Percentiles rank a stretch among this genome's conserved stretches.
phyloP scores from a whole-genome alignment of 2,113 vertebrate genomes.

The Reinhardtius hippoglossoides region DNA sequence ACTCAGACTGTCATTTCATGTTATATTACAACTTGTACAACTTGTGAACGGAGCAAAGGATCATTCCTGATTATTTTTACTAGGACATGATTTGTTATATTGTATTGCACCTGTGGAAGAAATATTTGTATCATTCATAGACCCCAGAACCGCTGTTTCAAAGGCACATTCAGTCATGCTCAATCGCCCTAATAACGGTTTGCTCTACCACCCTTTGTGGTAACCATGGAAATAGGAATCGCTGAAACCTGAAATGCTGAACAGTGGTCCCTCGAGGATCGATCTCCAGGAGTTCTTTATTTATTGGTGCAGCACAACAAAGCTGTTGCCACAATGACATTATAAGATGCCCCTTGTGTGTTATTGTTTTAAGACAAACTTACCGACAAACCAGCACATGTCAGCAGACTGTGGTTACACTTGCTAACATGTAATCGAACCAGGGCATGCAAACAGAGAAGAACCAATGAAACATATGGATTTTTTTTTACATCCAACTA shows the following conservation, averaged over 20 bases:
- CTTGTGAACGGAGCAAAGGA: neutral
- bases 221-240: neutral
- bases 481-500: neutral
- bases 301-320: too few species aligned
- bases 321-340: neutral
- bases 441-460: neutral
- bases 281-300: too few species aligned
- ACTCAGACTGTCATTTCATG: neutral
- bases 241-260: too few species aligned
- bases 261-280: too few species aligned
- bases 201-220: neutral
- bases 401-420: constrained; percentile 4
- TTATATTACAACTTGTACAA: neutral
- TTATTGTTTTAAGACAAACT: constrained; percentile 1
- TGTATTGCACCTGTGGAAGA: neutral
- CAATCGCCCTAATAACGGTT: neutral
- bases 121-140: neutral
- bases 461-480: neutral
- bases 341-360: constrained; percentile 3
- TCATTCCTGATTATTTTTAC: neutral
- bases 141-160: neutral
- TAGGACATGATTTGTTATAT: neutral
- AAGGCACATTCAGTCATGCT: neutral
- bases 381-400: too few species aligned
- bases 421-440: neutral